Conservation (phyloP, 2,888 invertebrate genomes). For the Chironomus tentans region DNA sequence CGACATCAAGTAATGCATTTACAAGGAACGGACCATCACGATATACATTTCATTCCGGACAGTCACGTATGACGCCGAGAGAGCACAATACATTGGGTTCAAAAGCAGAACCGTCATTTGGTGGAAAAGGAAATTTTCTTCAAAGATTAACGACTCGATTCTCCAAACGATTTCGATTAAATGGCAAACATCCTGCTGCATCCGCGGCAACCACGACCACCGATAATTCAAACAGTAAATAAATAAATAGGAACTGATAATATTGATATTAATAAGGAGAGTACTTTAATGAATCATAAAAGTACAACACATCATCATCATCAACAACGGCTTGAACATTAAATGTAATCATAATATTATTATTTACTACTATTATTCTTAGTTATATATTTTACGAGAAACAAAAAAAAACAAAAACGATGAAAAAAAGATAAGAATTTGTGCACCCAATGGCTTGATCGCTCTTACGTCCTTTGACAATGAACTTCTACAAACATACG, state of each 20-base stretch:
- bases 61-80: constrained; percentile 6
- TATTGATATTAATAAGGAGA: background rate
- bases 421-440: too few relatives aligned
- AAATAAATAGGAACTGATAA: background rate
- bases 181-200: background rate
- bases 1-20: constrained; percentile 14
- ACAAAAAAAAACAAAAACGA: too few relatives aligned
- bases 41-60: constrained; percentile 25
- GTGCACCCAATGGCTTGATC: too few relatives aligned
- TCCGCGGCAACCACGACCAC: background rate
- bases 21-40: constrained; percentile 20
- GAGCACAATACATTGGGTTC: constrained; percentile 21
- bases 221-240: background rate
- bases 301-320: background rate
- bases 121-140: constrained; percentile 14
- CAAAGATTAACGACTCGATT: constrained; percentile 17
- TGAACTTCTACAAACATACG: too few relatives aligned
- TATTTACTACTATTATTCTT: too few relatives aligned
- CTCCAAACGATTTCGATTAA: constrained; percentile 17
- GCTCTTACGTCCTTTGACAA: too few relatives aligned
- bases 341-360: background rate
- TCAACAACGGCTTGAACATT: background rate
- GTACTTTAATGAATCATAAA: background rate
- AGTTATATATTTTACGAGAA: too few relatives aligned
- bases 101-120: background rate